Evolutionary conservation across 2,113 vertebrate genomes (phyloP), one percentile per base, ranked within the genome.

Genomic region (Hyaena hyaena): DNA sequence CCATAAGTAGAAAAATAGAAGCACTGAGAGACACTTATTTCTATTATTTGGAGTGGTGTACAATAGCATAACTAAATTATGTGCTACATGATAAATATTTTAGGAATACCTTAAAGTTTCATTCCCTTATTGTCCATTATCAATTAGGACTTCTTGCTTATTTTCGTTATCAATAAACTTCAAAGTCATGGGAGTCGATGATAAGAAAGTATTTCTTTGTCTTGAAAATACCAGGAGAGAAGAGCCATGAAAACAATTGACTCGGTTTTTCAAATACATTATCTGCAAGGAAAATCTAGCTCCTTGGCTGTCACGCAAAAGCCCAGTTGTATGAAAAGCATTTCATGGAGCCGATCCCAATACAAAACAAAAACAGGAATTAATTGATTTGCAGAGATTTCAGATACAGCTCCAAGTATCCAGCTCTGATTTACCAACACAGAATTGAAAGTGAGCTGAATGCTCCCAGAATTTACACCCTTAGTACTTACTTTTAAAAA

Each of bases 231-330:
- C 7, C 26, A 68, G 43, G 24, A 63, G 17, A 77, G 23, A 77
- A 82, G 6, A 53, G 12, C 24, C 69, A 94, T 15, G 33, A 68
- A 92, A 95, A 69, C 21, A 48, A 88, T 63, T 95, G 73, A 10
- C 26, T 89, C 12, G 81, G 28, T 58, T 83, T 90, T 93, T 89
- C 35, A 82, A 55, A 94, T 88, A 50, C 17, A 96, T 3, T 26
- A 26, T 88, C 81, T 93, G 21, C 45, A 92, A 95, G 80, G 6
- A 61, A 97, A 89, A 84, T 79, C 53, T 95, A 71, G 45, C 19
- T 73, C 63, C 53, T 69, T 97, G 83, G 39, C 84, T 23, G 58
- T 12, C 7, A 61, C 43, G 65, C 10, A 48, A 83, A 96, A 81
- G 24, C 58, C 12, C 23, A 89, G 69, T 53, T 45, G 23, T 65